Evolutionary conservation across 2,888 invertebrate species (phyloP).

Genomic region (Meiosimyza platycephala): DNA sequence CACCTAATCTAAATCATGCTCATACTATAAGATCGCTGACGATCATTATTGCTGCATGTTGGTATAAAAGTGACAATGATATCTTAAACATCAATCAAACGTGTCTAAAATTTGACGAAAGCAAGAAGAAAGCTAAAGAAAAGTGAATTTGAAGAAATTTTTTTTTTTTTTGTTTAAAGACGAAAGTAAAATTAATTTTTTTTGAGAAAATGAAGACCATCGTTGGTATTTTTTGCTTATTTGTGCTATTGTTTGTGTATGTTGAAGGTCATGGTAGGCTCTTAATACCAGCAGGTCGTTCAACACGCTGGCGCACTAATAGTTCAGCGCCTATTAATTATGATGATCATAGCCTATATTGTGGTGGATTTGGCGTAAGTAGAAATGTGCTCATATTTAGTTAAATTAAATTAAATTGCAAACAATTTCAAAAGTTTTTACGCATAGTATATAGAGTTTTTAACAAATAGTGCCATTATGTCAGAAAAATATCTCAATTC

Average conservation of each 20-base stretch:
- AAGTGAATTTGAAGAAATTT: not conserved
- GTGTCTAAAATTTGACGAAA: not conserved
- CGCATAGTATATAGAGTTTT: not conserved
- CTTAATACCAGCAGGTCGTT: slow-evolving; percentile 69
- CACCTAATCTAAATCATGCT: too few relatives aligned
- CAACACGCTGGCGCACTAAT: slow-evolving; percentile 70
- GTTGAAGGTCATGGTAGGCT: slow-evolving; percentile 69
- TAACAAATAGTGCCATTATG: too few relatives aligned
- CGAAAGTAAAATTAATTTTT: too few relatives aligned
- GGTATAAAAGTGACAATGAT: slow-evolving; percentile 18
- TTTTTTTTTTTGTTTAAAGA: too few relatives aligned
- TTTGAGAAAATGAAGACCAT: not conserved
- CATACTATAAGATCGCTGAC: not conserved
- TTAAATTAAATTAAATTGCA: too few relatives aligned
- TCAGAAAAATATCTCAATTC: too few relatives aligned
- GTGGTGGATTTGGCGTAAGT: slow-evolving; percentile 69
- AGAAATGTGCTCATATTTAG: too few relatives aligned
- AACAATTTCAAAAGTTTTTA: too few relatives aligned
- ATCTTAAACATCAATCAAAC: slow-evolving; percentile 7
- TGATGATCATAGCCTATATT: slow-evolving; percentile 70
- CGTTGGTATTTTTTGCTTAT: not conserved
- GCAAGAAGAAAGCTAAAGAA: not conserved
- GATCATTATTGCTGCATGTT: not conserved
- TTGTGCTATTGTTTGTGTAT: slow-evolving; percentile 2
- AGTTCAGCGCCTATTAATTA: slow-evolving; percentile 68